Evolutionary conservation across 2,113 vertebrate genomes (phyloP).

Genomic region (Helogale parvula): DNA sequence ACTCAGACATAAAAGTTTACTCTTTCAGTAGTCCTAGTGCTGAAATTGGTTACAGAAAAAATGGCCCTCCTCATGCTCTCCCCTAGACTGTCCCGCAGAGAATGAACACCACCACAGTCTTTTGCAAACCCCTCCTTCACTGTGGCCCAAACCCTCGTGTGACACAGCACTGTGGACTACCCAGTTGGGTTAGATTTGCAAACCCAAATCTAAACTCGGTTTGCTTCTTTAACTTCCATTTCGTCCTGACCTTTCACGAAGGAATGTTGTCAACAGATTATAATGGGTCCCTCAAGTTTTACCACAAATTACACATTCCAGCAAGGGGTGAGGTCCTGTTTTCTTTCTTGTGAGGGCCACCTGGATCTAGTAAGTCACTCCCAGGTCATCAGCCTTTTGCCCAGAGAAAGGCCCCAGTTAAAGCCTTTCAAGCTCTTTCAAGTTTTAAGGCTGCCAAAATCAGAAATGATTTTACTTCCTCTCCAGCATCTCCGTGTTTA

Average conservation of each 20-base stretch:
- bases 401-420: neutral
- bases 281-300: conserved; percentile 40
- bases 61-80: neutral
- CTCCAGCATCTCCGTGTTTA: neutral
- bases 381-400: conserved; percentile 66
- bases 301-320: conserved; percentile 71
- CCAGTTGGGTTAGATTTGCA: too few species aligned
- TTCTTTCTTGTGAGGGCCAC: conserved; percentile 66
- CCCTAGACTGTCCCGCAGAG: neutral
- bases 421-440: conserved; percentile 39
- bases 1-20: neutral
- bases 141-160: fast-evolving
- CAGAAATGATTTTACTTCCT: neutral
- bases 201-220: neutral
- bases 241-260: conserved; percentile 57
- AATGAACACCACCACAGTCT: neutral
- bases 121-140: too few species aligned
- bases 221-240: neutral
- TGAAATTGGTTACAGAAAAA: neutral
- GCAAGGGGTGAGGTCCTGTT: conserved; percentile 60
- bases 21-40: neutral
- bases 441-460: conserved; percentile 28
- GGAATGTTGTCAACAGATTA: conserved; percentile 70
- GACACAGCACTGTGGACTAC: neutral
- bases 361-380: conserved; percentile 69